Conservation (phyloP, 2,888 invertebrate species). For the Elegia similella region DNA sequence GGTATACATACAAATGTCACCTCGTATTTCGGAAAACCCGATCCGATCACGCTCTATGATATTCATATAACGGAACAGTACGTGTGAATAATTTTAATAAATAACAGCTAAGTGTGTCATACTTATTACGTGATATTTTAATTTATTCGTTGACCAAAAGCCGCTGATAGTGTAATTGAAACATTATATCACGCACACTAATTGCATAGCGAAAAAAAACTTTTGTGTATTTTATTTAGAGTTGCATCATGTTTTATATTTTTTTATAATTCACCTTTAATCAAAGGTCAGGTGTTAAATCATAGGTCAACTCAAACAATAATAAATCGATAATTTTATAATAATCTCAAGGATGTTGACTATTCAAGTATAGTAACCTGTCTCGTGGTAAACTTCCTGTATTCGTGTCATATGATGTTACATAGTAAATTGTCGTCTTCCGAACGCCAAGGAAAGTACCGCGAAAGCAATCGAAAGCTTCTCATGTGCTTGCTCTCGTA, state of each 20-base stretch:
- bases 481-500: conserved; percentile 32
- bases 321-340: background rate
- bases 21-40: conserved; percentile 3
- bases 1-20: background rate
- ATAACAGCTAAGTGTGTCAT: conserved; percentile 31
- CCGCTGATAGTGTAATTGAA: conserved; percentile 27
- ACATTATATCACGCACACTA: conserved; percentile 28
- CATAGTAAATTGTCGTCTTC: conserved; percentile 39
- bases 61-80: background rate
- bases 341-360: background rate
- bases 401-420: conserved; percentile 13
- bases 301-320: conserved; percentile 21
- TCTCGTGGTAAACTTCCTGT: background rate
- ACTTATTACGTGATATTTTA: conserved; percentile 47
- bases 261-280: conserved; percentile 38
- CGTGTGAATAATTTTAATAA: background rate
- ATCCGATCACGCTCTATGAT: conserved; percentile 1
- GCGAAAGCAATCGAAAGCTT: conserved; percentile 40
- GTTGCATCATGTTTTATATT: background rate
- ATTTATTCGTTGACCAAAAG: conserved; percentile 40
- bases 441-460: conserved; percentile 35
- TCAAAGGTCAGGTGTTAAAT: conserved; percentile 18
- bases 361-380: background rate
- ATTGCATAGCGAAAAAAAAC: background rate
- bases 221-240: too few relatives aligned